Evolutionary conservation across 2,113 vertebrate species (phyloP).

Genomic region (Cavia porcellus): DNA sequence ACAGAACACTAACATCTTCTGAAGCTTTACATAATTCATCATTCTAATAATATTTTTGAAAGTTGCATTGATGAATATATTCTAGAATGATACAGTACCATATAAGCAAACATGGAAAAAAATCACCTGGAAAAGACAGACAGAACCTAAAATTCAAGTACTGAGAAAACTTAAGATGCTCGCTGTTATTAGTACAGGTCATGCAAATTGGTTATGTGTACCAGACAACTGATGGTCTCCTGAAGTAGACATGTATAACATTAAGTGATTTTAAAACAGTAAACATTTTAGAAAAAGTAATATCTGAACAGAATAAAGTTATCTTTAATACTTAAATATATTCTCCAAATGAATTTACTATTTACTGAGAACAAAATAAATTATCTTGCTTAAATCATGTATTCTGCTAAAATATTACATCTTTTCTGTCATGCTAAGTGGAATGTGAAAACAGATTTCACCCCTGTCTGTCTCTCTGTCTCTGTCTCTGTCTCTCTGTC

Average conservation of each 20-base stretch:
- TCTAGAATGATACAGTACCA: background rate
- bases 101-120: constrained; percentile 76
- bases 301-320: constrained; percentile 17
- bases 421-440: background rate
- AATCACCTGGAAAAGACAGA: constrained; percentile 59
- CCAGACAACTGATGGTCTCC: background rate
- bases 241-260: background rate
- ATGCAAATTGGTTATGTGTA: background rate
- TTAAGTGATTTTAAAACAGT: background rate
- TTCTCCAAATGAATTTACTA: background rate
- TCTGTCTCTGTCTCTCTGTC: no score
- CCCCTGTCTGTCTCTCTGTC: no score
- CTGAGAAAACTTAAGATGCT: background rate
- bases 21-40: background rate
- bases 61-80: constrained; percentile 15
- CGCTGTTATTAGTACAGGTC: background rate
- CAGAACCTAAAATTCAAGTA: background rate
- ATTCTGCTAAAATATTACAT: background rate
- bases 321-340: background rate
- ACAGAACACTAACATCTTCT: background rate
- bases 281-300: background rate
- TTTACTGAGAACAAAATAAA: background rate
- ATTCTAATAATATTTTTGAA: constrained; percentile 21
- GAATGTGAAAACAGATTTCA: background rate
- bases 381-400: background rate